Conservation (phyloP, 2,113 vertebrate species). For the Mustela nigripes region DNA sequence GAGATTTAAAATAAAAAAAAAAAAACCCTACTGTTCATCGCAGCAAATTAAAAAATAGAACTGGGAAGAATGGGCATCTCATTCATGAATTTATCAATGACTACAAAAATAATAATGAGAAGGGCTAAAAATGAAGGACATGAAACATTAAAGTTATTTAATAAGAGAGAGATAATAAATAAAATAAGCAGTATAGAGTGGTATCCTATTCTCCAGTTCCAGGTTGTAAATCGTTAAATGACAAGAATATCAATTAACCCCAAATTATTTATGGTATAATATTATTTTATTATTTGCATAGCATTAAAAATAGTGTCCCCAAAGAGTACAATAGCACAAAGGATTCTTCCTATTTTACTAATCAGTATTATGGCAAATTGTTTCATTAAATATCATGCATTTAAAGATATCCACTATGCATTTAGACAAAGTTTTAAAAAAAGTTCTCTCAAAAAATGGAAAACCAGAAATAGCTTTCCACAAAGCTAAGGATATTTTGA, state of each 20-base stretch:
- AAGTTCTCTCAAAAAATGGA: not conserved
- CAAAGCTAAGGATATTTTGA: not conserved
- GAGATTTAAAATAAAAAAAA: constrained; percentile 50
- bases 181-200: not conserved
- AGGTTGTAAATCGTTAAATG: constrained; percentile 1
- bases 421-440: not conserved
- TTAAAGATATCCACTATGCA: constrained; percentile 10
- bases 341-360: constrained; percentile 30
- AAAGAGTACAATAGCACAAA: not conserved
- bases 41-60: not conserved
- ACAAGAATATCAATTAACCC: constrained; percentile 18
- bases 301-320: not conserved
- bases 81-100: constrained; percentile 10
- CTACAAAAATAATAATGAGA: constrained; percentile 17
- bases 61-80: not conserved
- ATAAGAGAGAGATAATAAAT: not conserved
- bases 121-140: constrained; percentile 41
- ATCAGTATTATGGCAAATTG: not conserved
- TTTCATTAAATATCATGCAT: not conserved
- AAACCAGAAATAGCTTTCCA: not conserved
- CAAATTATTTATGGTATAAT: not conserved
- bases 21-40: not conserved
- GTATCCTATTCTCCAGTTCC: not conserved
- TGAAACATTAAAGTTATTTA: not conserved
- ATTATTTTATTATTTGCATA: constrained; percentile 5